These are phyloP conservation scores for Notiomystis cincta DNA, from an alignment of 2,113 vertebrate genomes.

Conservation along the genomic window DNA sequence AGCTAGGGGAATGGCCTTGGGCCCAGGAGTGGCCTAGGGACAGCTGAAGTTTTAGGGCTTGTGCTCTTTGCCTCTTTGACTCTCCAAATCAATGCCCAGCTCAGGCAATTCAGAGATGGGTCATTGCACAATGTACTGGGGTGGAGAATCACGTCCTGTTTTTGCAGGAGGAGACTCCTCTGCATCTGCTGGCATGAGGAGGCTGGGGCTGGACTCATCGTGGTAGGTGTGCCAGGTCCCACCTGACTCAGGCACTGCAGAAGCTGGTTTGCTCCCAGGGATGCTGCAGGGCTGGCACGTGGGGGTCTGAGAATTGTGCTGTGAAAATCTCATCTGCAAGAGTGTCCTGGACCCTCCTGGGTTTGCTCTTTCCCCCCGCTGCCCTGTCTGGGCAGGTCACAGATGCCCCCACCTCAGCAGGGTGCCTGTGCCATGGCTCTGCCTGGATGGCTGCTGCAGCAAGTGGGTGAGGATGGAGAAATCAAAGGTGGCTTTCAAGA, in stretches of 20 bases:
- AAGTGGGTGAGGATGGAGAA: neutral
- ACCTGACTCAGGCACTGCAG: neutral
- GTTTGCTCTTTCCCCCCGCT: neutral
- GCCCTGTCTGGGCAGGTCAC: neutral
- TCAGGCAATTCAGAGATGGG: neutral
- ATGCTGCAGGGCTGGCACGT: fast-evolving
- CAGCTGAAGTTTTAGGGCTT: neutral
- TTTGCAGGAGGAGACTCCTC: neutral
- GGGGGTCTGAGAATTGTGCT: neutral
- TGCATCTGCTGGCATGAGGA: neutral
- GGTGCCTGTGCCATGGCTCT: neutral
- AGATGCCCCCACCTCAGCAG: fast-evolving
- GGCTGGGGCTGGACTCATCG: neutral
- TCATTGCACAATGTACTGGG: neutral
- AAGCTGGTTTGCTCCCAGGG: neutral
- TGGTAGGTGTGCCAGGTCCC: neutral
- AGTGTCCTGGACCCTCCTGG: neutral
- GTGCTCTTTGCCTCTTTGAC: neutral
- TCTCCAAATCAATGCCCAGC: neutral
- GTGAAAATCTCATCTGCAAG: neutral
- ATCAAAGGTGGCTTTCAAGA: neutral
- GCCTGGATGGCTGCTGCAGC: neutral
- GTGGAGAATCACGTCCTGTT: neutral
- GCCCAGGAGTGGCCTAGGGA: neutral
- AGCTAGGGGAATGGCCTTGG: too few species aligned